Evolutionary conservation across 2,888 invertebrate genomes (phyloP).

Genomic region (Margaritifera margaritifera): DNA sequence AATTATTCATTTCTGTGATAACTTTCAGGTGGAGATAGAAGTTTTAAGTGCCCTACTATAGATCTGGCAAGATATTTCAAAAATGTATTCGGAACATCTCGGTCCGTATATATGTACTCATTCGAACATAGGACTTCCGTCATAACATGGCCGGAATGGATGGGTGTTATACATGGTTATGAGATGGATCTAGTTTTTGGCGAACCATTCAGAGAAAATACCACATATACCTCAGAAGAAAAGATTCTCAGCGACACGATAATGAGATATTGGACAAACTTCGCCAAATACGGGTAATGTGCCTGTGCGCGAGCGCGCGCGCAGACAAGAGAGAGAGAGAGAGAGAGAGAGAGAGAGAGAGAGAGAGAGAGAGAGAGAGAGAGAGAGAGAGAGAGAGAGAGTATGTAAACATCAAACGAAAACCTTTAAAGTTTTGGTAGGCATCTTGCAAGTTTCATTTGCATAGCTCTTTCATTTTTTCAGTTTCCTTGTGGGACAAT

Average conservation of each 20-base stretch:
- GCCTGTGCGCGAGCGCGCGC: no score
- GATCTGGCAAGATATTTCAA: background rate
- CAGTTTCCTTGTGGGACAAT: no score
- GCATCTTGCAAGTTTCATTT: no score
- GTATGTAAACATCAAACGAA: no score
- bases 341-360: no score
- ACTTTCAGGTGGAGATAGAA: no score
- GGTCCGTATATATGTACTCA: conserved; percentile 46
- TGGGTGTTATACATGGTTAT: conserved; percentile 65
- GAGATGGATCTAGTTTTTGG: conserved; percentile 67
- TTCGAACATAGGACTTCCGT: conserved; percentile 48
- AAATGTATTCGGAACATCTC: background rate
- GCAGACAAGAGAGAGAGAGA: no score
- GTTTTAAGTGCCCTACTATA: background rate
- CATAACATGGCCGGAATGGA: conserved; percentile 61
- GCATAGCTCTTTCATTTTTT: no score
- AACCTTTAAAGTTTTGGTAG: no score
- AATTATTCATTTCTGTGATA: no score
- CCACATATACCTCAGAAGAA: background rate
- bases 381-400: no score
- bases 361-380: no score
- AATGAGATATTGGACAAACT: background rate
- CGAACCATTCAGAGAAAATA: conserved; percentile 34
- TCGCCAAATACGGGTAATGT: background rate
- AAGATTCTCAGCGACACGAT: background rate